Conservation (phyloP, 2,888 invertebrate species). For the Gastrophysa polygoni region DNA sequence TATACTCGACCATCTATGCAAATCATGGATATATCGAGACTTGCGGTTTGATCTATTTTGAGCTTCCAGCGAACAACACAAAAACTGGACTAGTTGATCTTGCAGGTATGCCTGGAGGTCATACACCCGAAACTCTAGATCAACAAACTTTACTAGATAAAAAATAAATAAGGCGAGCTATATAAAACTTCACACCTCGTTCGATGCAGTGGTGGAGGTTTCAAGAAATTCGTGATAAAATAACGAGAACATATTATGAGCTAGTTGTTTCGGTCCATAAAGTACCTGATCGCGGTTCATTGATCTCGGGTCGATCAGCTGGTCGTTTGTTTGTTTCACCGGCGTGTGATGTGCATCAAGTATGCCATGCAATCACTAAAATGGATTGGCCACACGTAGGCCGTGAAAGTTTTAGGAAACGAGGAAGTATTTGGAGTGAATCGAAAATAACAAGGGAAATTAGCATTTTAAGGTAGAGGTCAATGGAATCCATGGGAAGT, state of each 20-base stretch:
- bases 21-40: too few species aligned
- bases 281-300: slow-evolving; percentile 47
- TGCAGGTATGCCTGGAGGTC: slow-evolving; percentile 23
- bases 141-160: slow-evolving; percentile 33
- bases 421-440: slow-evolving; percentile 24
- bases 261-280: too few species aligned
- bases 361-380: slow-evolving; percentile 30
- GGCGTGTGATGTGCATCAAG: slow-evolving; percentile 51
- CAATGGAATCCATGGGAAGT: not conserved
- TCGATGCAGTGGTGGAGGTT: slow-evolving; percentile 38
- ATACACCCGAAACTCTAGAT: slow-evolving; percentile 32
- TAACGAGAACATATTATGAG: too few species aligned
- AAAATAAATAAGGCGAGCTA: slow-evolving; percentile 29
- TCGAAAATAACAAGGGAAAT: not conserved
- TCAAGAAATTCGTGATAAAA: too few species aligned
- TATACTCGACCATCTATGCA: too few species aligned
- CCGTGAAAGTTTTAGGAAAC: slow-evolving; percentile 18
- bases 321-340: slow-evolving; percentile 48
- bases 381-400: slow-evolving; percentile 27
- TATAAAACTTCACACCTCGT: slow-evolving; percentile 17
- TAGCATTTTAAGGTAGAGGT: not conserved
- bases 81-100: slow-evolving; percentile 32
- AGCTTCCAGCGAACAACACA: too few species aligned
- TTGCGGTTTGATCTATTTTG: too few species aligned
- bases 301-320: slow-evolving; percentile 48